A percentile compares a stretch with the other conserved stretches of the same genome.
Evolutionary conservation across 2,888 invertebrate species (phyloP).

Genomic region (Lepidocyrtinus sp.): DNA sequence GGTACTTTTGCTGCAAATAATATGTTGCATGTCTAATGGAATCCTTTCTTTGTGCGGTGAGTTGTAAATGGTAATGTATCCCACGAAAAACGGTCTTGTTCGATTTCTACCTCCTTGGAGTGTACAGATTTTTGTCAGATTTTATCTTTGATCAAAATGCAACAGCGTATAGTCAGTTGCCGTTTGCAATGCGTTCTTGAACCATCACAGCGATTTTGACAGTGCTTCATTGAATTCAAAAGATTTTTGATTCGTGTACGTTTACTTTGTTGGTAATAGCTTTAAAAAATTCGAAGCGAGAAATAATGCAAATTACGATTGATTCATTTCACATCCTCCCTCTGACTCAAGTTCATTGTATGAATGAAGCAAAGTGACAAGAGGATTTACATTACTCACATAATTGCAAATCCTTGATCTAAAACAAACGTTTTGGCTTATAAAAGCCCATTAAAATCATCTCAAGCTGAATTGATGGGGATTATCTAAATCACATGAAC

Average conservation of each 20-base stretch:
- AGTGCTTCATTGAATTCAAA: too few species aligned
- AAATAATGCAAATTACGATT: background rate
- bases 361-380: slow-evolving; percentile 2
- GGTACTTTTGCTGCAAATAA: slow-evolving; percentile 14
- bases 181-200: slow-evolving; percentile 4
- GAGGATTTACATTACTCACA: slow-evolving; percentile 9
- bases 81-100: background rate
- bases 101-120: slow-evolving; percentile 13
- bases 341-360: background rate
- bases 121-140: slow-evolving; percentile 14
- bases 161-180: background rate
- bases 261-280: background rate
- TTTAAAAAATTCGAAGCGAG: background rate
- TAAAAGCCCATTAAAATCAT: slow-evolving; percentile 12
- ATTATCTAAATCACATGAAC: background rate
- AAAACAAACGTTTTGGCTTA: slow-evolving; percentile 17
- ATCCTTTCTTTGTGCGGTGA: background rate
- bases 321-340: background rate
- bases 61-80: background rate
- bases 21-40: slow-evolving; percentile 11
- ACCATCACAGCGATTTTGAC: background rate
- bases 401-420: slow-evolving; percentile 25
- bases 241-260: too few species aligned
- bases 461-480: background rate
- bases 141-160: background rate